These are phyloP conservation scores for Festucalex cinctus DNA, from an alignment of 2,113 vertebrate species.

Conservation along the genomic window DNA sequence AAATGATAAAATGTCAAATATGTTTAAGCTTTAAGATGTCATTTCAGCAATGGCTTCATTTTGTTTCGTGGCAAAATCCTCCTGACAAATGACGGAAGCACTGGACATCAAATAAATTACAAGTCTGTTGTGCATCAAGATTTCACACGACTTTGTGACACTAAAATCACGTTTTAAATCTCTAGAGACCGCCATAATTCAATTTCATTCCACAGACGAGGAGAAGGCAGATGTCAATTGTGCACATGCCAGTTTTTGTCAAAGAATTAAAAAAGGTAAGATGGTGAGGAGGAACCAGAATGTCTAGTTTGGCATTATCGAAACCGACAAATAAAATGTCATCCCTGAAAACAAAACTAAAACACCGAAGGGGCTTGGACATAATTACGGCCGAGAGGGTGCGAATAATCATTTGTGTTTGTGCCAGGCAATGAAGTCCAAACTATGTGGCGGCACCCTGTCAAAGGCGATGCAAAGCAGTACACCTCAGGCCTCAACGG, in stretches of 20 bases:
- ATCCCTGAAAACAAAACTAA: conserved; percentile 50
- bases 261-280: neutral
- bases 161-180: conserved; percentile 7
- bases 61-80: neutral
- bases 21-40: too few species aligned
- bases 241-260: neutral
- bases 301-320: conserved; percentile 45
- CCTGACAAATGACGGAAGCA: neutral
- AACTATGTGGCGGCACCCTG: conserved; percentile 37
- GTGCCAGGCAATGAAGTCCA: conserved; percentile 34
- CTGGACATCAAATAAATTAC: too few species aligned
- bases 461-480: conserved; percentile 41
- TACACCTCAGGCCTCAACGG: conserved; percentile 34
- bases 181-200: neutral
- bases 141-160: neutral
- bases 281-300: conserved; percentile 5
- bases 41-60: neutral
- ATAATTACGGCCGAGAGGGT: conserved; percentile 57
- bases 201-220: neutral
- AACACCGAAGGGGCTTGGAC: conserved; percentile 40
- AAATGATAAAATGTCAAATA: conserved; percentile 3
- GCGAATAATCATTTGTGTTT: conserved; percentile 39
- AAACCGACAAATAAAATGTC: conserved; percentile 48
- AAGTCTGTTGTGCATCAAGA: neutral
- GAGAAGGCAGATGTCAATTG: neutral